Percentiles rank a stretch among this genome's conserved stretches.
Conservation (phyloP, 2,113 vertebrate genomes). For the Otis tarda region DNA sequence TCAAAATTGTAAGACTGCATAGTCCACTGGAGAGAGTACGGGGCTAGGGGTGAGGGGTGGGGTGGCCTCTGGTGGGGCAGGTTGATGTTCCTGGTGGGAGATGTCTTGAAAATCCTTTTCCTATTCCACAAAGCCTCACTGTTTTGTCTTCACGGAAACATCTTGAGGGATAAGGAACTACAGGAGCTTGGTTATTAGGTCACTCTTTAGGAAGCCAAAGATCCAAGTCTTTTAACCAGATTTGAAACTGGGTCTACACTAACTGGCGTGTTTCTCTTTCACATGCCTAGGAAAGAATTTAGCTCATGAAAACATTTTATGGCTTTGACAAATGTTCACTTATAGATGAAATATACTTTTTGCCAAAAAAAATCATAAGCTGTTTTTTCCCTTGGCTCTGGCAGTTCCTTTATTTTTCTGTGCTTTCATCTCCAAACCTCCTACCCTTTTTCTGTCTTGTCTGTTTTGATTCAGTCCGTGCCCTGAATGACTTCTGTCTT, state of each 20-base stretch:
- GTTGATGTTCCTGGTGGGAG: background rate
- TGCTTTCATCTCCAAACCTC: constrained; percentile 50
- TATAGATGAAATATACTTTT: constrained; percentile 39
- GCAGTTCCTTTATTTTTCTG: constrained; percentile 37
- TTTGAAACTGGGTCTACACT: background rate
- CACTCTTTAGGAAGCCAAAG: background rate
- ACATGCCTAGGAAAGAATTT: background rate
- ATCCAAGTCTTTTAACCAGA: background rate
- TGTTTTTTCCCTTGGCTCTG: background rate
- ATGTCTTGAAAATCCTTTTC: background rate
- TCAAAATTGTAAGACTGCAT: background rate
- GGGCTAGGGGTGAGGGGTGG: background rate
- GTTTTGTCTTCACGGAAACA: background rate
- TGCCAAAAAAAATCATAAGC: background rate
- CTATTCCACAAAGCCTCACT: background rate
- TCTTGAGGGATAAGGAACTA: background rate
- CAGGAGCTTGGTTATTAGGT: background rate
- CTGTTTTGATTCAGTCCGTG: constrained; percentile 54
- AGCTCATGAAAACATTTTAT: background rate
- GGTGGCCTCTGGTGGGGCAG: background rate
- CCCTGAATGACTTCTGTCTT: constrained; percentile 54
- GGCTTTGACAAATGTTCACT: constrained; percentile 33
- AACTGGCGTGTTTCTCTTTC: background rate
- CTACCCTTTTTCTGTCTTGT: constrained; percentile 48
- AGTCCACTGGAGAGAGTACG: fast-evolving